phyloP scores from a whole-genome alignment of 2,797 vertebrate species.

The Australoheros facetus region DNA sequence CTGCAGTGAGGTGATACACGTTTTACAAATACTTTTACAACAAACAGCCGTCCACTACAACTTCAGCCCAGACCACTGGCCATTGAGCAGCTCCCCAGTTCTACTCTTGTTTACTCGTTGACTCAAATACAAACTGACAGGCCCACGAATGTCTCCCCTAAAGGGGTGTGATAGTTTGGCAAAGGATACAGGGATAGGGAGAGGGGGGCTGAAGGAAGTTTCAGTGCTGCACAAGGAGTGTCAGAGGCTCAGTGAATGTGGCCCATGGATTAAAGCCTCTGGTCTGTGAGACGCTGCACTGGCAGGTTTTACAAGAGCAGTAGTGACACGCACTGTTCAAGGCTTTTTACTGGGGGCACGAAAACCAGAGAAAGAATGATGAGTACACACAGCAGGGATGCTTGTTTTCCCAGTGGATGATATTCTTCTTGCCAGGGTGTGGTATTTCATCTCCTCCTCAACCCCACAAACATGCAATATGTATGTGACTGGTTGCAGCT shows the following conservation, averaged over 20 bases:
- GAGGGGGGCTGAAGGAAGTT: not conserved
- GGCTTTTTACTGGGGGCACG: slow-evolving; percentile 42
- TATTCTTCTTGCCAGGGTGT: slow-evolving; percentile 37
- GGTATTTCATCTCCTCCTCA: slow-evolving; percentile 44
- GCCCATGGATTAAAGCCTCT: slow-evolving; percentile 62
- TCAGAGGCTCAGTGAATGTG: slow-evolving; percentile 34
- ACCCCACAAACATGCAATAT: slow-evolving; percentile 33
- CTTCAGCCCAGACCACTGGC: not conserved
- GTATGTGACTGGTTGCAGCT: slow-evolving; percentile 28
- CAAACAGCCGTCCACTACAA: not conserved
- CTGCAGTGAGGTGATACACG: slow-evolving; percentile 18
- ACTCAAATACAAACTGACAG: slow-evolving; percentile 71
- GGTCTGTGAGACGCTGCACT: slow-evolving; percentile 36
- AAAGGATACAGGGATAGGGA: slow-evolving; percentile 12
- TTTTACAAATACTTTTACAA: slow-evolving; percentile 22
- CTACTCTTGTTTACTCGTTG: slow-evolving; percentile 46
- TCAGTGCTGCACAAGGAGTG: slow-evolving; percentile 37
- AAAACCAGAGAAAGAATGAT: slow-evolving; percentile 26
- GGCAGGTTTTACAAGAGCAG: slow-evolving; percentile 51
- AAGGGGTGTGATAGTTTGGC: slow-evolving; percentile 55
- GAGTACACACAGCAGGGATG: slow-evolving; percentile 22
- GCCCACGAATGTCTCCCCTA: slow-evolving; percentile 49
- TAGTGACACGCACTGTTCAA: slow-evolving; percentile 53
- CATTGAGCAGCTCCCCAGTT: slow-evolving; percentile 28
- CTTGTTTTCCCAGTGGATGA: slow-evolving; percentile 39